Percentiles rank a stretch among this genome's conserved stretches.
These are phyloP conservation scores for Limanda limanda DNA, from an alignment of 2,113 vertebrate species.

Conservation along the genomic window DNA sequence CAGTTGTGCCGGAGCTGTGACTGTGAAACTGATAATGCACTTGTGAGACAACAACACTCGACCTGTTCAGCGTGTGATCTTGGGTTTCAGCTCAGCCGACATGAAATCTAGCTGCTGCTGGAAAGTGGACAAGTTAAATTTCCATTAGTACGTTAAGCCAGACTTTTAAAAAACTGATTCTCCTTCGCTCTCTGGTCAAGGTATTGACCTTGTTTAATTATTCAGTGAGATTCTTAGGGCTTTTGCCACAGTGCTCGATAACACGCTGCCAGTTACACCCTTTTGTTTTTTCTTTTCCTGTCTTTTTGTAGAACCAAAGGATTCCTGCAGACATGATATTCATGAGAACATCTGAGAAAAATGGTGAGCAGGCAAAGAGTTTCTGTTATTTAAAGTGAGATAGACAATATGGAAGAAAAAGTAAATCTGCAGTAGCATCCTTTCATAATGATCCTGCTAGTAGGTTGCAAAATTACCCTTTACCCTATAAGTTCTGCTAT, in stretches of 20 bases:
- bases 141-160: constrained; percentile 14
- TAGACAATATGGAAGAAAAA: too few relatives aligned
- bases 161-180: constrained; percentile 27
- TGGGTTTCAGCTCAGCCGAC: constrained; percentile 21
- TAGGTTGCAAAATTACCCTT: too few relatives aligned
- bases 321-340: constrained; percentile 86
- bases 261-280: background rate
- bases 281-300: background rate
- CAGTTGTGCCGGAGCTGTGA: background rate
- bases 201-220: constrained; percentile 78
- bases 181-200: constrained; percentile 55
- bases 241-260: constrained; percentile 43
- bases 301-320: constrained; percentile 80
- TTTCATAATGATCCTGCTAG: too few relatives aligned
- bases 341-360: constrained; percentile 83
- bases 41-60: constrained; percentile 3
- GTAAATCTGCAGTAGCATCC: too few relatives aligned
- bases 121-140: constrained; percentile 16
- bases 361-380: constrained; percentile 67
- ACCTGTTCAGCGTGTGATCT: constrained; percentile 7
- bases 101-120: constrained; percentile 29
- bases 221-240: constrained; percentile 63
- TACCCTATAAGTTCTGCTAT: too few relatives aligned
- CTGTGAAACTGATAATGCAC: background rate
- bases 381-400: too few relatives aligned